Evolutionary conservation across 2,113 vertebrate species (phyloP).

Genomic region (Poeciliopsis retropinna): DNA sequence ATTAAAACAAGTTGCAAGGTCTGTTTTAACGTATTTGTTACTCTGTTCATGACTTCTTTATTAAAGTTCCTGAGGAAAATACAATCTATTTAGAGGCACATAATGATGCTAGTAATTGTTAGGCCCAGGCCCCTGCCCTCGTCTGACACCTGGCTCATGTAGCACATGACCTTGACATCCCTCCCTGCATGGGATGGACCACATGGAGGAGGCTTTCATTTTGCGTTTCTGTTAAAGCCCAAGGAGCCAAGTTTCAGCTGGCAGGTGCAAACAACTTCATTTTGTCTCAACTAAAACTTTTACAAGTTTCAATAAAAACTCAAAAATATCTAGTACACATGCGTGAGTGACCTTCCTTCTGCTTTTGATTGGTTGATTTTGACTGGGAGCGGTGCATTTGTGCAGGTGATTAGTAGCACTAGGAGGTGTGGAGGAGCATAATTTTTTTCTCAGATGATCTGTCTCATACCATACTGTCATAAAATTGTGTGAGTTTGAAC

Average conservation of each 20-base stretch:
- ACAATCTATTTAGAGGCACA: neutral
- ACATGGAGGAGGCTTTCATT: neutral
- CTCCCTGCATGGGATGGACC: neutral
- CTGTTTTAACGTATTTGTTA: neutral
- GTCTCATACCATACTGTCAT: no score
- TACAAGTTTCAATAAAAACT: no score
- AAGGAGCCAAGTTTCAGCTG: neutral
- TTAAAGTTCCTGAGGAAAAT: neutral
- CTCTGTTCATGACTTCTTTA: neutral
- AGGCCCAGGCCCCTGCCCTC: neutral
- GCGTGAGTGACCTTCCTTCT: no score
- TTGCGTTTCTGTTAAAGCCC: neutral
- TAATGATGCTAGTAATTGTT: neutral
- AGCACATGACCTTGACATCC: neutral
- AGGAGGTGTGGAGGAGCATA: no score
- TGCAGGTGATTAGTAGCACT: no score
- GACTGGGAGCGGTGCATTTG: no score
- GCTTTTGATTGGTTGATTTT: no score
- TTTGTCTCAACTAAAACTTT: neutral
- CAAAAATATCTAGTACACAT: neutral
- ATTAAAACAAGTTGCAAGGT: conserved; percentile 17
- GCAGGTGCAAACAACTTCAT: neutral
- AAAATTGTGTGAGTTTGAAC: no score
- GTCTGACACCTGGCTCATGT: neutral
- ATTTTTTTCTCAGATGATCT: no score